These are phyloP conservation scores for Protosalanx chinensis DNA, from an alignment of 2,797 vertebrate species.

Conservation along the genomic window DNA sequence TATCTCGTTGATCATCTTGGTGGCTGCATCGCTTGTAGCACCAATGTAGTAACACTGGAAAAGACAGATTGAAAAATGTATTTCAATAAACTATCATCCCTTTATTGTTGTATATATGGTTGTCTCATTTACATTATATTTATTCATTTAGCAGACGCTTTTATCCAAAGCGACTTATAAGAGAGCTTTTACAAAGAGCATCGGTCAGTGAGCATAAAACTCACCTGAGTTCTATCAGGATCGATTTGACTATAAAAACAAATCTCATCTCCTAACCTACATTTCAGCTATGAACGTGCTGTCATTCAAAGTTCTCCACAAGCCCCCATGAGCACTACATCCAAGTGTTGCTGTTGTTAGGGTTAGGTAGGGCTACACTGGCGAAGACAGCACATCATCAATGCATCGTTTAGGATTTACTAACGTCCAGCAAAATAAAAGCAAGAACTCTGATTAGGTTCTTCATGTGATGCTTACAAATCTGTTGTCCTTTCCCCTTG, in stretches of 20 bases:
- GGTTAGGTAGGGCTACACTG: too few relatives aligned
- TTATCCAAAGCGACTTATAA: too few relatives aligned
- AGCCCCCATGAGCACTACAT: too few relatives aligned
- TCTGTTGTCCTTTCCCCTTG: slow-evolving; percentile 93
- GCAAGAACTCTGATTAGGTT: not conserved
- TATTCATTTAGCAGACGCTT: too few relatives aligned
- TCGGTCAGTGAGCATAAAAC: too few relatives aligned
- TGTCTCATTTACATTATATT: not conserved
- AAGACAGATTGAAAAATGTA: not conserved
- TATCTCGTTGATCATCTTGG: slow-evolving; percentile 94
- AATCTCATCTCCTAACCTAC: too few relatives aligned
- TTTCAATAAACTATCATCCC: not conserved
- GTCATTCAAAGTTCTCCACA: too few relatives aligned
- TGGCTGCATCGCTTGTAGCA: slow-evolving; percentile 92
- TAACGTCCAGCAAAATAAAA: not conserved
- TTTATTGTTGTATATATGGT: not conserved
- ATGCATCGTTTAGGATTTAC: not conserved
- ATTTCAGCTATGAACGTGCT: too few relatives aligned
- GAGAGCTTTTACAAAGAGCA: too few relatives aligned
- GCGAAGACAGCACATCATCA: not conserved
- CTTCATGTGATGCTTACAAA: slow-evolving; percentile 78
- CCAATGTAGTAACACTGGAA: slow-evolving; percentile 94
- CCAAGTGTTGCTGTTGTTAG: too few relatives aligned
- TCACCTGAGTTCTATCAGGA: too few relatives aligned
- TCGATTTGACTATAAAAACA: too few relatives aligned